Evolutionary conservation across 2,113 vertebrate genomes (phyloP).

Genomic region (Pelmatolapia mariae): DNA sequence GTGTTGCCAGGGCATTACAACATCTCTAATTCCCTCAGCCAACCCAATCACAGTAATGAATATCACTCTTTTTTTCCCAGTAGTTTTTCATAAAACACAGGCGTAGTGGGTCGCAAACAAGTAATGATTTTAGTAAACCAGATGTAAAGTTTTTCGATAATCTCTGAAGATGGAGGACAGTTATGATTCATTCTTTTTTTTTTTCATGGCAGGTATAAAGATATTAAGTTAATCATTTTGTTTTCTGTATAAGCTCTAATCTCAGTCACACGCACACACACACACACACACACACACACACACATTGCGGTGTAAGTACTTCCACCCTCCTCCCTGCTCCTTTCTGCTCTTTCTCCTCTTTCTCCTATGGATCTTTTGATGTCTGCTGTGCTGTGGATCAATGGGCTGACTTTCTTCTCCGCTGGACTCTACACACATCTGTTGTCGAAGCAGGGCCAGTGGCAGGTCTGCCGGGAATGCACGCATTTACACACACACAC

Average conservation of each 20-base stretch:
- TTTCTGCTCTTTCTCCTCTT: constrained; percentile 24
- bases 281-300: background rate
- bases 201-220: background rate
- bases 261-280: background rate
- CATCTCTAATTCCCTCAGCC: constrained; percentile 33
- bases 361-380: constrained; percentile 57
- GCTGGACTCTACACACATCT: constrained; percentile 41
- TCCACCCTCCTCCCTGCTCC: background rate
- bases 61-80: background rate
- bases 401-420: constrained; percentile 43
- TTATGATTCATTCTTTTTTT: background rate
- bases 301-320: background rate
- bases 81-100: background rate
- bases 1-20: constrained; percentile 49
- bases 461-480: constrained; percentile 32
- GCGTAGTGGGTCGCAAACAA: background rate
- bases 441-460: constrained; percentile 43
- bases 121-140: background rate
- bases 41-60: constrained; percentile 21
- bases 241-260: background rate
- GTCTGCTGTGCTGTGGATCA: constrained; percentile 46
- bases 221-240: background rate
- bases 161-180: background rate
- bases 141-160: background rate
- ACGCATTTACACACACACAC: background rate